Evolutionary conservation across 2,797 vertebrate genomes (phyloP).

Genomic region (Prionace glauca): DNA sequence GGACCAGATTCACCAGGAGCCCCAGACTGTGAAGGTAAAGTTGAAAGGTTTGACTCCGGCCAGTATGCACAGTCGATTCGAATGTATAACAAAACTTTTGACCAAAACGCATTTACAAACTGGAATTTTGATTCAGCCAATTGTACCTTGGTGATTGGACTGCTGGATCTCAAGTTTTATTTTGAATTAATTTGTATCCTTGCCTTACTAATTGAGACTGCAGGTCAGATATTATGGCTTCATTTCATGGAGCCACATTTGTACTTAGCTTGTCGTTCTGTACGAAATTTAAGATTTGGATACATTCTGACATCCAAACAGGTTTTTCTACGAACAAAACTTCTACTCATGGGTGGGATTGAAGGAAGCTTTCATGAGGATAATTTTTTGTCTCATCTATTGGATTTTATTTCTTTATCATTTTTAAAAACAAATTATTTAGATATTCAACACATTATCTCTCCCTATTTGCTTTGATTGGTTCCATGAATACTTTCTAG

Average conservation of each 20-base stretch:
- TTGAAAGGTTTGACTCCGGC: background rate
- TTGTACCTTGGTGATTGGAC: background rate
- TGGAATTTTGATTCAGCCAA: background rate
- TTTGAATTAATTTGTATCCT: background rate
- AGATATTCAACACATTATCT: background rate
- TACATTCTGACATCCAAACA: too few relatives aligned
- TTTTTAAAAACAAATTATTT: background rate
- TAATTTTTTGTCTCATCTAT: background rate
- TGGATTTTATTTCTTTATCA: background rate
- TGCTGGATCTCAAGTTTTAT: background rate
- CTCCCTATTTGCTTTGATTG: background rate
- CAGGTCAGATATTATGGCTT: background rate
- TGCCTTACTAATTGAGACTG: background rate
- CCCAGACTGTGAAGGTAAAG: constrained; percentile 50
- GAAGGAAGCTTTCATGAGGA: too few relatives aligned
- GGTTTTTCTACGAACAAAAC: background rate
- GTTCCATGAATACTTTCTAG: background rate
- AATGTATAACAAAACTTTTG: background rate
- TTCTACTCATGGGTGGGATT: background rate
- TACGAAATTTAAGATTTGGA: background rate
- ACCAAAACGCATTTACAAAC: background rate
- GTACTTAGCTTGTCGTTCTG: background rate
- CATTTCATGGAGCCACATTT: background rate
- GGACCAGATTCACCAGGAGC: constrained; percentile 60
- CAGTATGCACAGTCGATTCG: background rate